Base-by-base conservation (phyloP, 2,888 invertebrate genomes). In the Euphydryas editha region DNA sequence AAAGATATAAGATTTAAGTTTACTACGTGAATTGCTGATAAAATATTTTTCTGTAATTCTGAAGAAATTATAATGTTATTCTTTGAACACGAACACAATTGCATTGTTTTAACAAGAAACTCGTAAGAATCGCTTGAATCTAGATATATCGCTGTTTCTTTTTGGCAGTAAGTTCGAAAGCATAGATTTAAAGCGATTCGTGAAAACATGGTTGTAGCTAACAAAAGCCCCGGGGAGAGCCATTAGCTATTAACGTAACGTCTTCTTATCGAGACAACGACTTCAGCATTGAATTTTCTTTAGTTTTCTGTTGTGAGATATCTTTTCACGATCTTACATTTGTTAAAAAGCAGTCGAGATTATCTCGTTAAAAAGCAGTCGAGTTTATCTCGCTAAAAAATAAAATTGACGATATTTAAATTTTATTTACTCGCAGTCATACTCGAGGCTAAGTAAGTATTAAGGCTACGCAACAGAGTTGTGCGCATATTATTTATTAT, bases 241-340 rank as follows among this genome's bases (percentile, higher is more conserved):
- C 81, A 82, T 85, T 83, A 82, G 82, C 80, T 79, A 80, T 80
- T 78, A 79, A 80, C 84, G 83, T 86, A 85, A 87, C 81, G 79
- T 86, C 85, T 83, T 80, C 87, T 88, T 89, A 88, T 88, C 87
- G 81, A 83, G 81, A 81, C 81, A 82, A 62, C 54, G 83, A 64
- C 44, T 51, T 63, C 17, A 44, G 44, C n/a, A 17, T 49, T 11
- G 24, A 24, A 21, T 36, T 54, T 54, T 54, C 54, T 30, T 54
- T 36, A 3, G 54, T 17, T 54, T 36, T 54, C 54, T 17, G 30
- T 54, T 10, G 54, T 6, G 36, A 17, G 30, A 36, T 54, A 54
- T 54, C 54, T 54, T 36, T 17, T 54, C 17, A 30, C 17, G 36
- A 54, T 51, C 49, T 51, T 15, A 24, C n/a, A 51, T 51, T 51